Base-by-base conservation (phyloP, 2,888 invertebrate genomes). In the Drosophila neoperkinsi region DNA sequence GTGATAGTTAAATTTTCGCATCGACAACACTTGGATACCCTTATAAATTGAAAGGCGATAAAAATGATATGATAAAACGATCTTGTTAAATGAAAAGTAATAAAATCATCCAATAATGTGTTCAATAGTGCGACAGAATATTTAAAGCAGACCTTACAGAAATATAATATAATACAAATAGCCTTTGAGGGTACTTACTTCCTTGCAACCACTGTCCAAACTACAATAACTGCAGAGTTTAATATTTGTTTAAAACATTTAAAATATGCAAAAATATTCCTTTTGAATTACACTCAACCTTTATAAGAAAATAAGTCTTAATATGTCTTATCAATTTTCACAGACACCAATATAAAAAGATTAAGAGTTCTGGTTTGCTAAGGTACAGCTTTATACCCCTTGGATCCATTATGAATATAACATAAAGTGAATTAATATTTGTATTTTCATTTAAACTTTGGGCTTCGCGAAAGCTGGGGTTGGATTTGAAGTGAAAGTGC, bases 21-120 rank as follows among this genome's bases (percentile, higher is more conserved):
- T 16, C 11, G 46, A 13, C 34, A 18, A 56, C 51, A 0, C 33
- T 3, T 5, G 33, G 52, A 52, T 72, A 72, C 78, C 25, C 66
- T 74, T 33, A 33, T 30, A 11, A 51, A 51, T 11, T 51, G 30
- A 7, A 2, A n/a, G 30, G 30, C 18, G 49, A 25, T 49, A 4
- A 1, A 30, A 18, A 28, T 28, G 0, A 21, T 21, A 7, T 21
- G 43, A 46, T 18, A 5, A 18, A 50, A 50, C 10, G 16, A 4
- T 28, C 16, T 18, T 49, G 28, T 28, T 2, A 4, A 49, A 49
- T 5, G 9, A 10, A 5, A 10, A 5, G 28, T 28, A 50, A 18
- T 28, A 4, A 16, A 21, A 0, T 21, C 21, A 10, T 7, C 13
- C 21, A 34, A 34, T 34, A 34, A 34, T 34, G 13, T 21, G 13